Base-by-base conservation (phyloP, 2,797 vertebrate genomes). In the Artibeus jamaicensis region DNA sequence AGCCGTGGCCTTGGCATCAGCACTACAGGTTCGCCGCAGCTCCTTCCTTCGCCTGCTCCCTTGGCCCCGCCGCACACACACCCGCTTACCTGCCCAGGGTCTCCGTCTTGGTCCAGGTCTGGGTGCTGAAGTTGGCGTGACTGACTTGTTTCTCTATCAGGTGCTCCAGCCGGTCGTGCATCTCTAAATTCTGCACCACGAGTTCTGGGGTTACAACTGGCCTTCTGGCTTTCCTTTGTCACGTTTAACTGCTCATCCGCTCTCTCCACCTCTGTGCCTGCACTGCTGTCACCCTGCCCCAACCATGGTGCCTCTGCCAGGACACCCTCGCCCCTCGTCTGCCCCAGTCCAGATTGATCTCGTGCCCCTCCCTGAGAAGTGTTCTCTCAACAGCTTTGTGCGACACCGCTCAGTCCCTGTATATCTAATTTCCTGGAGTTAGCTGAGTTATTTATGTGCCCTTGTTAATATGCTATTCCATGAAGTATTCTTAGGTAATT, bases 161-260 rank as follows among this genome's bases (percentile, higher is more conserved):
- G 97, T 99, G 99, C 86, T 99, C 99, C 96, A 99, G 99, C 96
- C 99, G 99, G 94, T 99, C 99, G 0, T 98, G 99, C 99, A 99
- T 99, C 98, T 99, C 99, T 96, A 99, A 98, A 98, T 99, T 99
- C 99, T 99, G 96, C 48, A 91, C 84, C 0, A 83, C 32, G 59
- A 16, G 42, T 29, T 2, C 1, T 0, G 2, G 53, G 37, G 22
- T 95, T 24, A 86, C 86, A 6, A 15, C 0, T 0, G 4, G 77
- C 32, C 68, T 9, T n/a, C 78, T 18, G 26, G 26, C 26, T 70
- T 22, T 42, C 22, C 22, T 24, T 1, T 0, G 46, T 21, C 68
- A 70, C 9, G 3, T 3, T 22, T 14, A 22, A 67, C 29, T 7
- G 78, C 14, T 71, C 76, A 6, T 6, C 37, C 34, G 37, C 32